phyloP scores from a whole-genome alignment of 2,888 invertebrate genomes.

The Volucella zonaria region DNA sequence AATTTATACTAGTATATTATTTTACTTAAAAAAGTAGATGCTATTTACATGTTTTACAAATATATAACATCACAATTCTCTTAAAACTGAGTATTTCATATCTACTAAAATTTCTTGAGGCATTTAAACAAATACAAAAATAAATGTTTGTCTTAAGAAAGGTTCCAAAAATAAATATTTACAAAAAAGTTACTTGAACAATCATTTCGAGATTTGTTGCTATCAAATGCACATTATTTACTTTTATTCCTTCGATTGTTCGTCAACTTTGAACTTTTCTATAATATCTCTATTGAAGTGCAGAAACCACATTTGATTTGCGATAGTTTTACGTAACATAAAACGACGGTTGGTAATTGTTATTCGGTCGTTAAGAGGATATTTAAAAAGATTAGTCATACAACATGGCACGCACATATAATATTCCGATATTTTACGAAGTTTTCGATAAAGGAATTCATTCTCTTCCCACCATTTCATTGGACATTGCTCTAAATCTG shows the following conservation, averaged over 20 bases:
- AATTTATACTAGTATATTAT: neutral
- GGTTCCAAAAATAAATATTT: no score
- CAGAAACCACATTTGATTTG: conserved; percentile 59
- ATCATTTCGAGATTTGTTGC: no score
- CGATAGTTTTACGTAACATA: conserved; percentile 59
- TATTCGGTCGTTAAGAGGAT: conserved; percentile 30
- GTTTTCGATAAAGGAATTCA: conserved; percentile 74
- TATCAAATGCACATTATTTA: neutral
- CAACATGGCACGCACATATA: conserved; percentile 77
- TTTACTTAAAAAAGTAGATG: neutral
- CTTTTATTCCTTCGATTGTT: conserved; percentile 37
- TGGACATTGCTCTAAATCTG: conserved; percentile 78
- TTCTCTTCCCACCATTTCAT: conserved; percentile 78
- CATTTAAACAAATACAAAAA: neutral
- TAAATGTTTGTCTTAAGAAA: neutral
- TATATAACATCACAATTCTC: neutral
- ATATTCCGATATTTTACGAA: conserved; percentile 76
- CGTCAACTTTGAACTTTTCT: conserved; percentile 25
- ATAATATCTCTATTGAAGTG: conserved; percentile 63
- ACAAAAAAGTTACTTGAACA: no score
- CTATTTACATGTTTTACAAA: neutral
- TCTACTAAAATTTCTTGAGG: neutral
- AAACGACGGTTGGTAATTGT: conserved; percentile 49
- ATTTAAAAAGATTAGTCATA: conserved; percentile 72
- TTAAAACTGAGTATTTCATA: neutral